These are phyloP conservation scores for Loriculus beryllinus DNA, from an alignment of 2,797 vertebrate species.

Conservation along the genomic window DNA sequence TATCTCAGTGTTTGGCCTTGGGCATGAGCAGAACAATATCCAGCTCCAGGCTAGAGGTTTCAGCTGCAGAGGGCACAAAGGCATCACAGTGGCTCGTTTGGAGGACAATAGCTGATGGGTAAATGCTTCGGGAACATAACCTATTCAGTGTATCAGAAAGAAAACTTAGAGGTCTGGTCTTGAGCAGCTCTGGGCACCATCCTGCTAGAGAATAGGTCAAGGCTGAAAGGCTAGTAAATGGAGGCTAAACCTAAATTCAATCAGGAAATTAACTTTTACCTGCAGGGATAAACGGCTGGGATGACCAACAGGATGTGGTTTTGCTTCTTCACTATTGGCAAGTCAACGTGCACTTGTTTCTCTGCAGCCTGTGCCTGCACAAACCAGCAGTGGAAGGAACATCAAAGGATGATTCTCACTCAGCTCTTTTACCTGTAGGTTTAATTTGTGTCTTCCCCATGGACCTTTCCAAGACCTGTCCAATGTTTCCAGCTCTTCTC, in stretches of 20 bases:
- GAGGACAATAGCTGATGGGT: neutral
- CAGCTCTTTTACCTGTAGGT: neutral
- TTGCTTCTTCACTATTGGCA: neutral
- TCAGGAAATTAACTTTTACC: neutral
- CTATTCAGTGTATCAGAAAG: neutral
- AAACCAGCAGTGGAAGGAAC: neutral
- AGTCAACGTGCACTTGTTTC: neutral
- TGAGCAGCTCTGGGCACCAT: neutral
- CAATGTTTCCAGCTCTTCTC: neutral
- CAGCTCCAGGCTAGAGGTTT: neutral
- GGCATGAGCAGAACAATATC: neutral
- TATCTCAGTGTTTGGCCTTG: neutral
- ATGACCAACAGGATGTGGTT: fast-evolving
- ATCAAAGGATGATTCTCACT: neutral
- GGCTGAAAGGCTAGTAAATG: neutral
- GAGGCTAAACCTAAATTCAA: neutral
- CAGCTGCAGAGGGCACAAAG: neutral
- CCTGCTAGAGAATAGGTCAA: neutral
- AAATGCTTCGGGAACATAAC: neutral
- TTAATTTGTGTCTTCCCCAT: neutral
- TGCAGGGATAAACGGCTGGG: neutral
- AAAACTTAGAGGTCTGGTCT: neutral
- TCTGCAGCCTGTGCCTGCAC: neutral
- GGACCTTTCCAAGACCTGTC: neutral
- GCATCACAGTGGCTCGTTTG: neutral